A percentile compares a stretch with the other conserved stretches of the same genome.
phyloP scores from a whole-genome alignment of 2,888 invertebrate genomes.

The Cynaeus angustus region DNA sequence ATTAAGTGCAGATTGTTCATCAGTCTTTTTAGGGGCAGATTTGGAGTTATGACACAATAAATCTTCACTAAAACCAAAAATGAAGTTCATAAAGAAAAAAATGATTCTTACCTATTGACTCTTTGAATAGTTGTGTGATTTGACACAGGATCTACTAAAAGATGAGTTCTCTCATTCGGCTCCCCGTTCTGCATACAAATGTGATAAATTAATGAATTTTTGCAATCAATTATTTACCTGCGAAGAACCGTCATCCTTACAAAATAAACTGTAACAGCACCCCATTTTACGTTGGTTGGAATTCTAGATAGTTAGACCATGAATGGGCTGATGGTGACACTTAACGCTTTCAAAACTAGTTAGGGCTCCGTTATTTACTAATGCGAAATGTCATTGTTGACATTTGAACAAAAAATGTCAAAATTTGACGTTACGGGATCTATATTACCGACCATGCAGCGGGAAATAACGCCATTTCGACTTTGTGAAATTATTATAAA shows the following conservation, averaged over 20 bases:
- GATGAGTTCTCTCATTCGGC: conserved; percentile 84
- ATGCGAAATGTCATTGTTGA: conserved; percentile 22
- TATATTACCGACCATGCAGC: no score
- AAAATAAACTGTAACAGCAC: conserved; percentile 81
- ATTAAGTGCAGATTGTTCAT: conserved; percentile 92
- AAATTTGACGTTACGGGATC: no score
- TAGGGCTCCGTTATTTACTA: conserved; percentile 21
- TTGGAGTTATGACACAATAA: conserved; percentile 77
- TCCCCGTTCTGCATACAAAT: conserved; percentile 72
- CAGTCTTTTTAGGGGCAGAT: conserved; percentile 84
- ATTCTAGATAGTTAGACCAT: conserved; percentile 14
- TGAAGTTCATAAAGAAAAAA: conserved; percentile 27
- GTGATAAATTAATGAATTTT: conserved; percentile 2
- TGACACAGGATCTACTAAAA: conserved; percentile 84
- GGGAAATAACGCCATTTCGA: no score
- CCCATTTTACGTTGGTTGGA: conserved; percentile 72
- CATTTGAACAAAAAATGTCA: conserved; percentile 8
- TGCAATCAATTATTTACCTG: conserved; percentile 73
- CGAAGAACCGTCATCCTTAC: conserved; percentile 80
- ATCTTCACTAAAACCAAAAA: conserved; percentile 75
- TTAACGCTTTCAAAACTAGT: not conserved
- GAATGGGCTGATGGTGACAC: not conserved
- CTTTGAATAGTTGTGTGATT: conserved; percentile 83
- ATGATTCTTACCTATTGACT: conserved; percentile 74
- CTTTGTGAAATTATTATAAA: no score